Evolutionary conservation across 2,113 vertebrate species (phyloP).

Genomic region (Candoia aspera): DNA sequence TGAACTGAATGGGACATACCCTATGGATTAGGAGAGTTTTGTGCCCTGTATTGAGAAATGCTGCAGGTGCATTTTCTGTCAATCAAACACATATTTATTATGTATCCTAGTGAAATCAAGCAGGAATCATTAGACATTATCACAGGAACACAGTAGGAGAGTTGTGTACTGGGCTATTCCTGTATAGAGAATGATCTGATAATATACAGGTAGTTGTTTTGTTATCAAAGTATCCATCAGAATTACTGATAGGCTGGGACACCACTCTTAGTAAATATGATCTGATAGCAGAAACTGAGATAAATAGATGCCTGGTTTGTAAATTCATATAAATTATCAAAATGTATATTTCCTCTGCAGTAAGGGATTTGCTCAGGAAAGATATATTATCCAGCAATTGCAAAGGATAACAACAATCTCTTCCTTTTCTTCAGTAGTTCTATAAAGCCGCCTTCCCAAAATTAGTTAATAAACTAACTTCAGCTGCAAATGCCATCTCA

Average conservation of each 20-base stretch:
- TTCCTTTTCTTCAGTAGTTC: not conserved
- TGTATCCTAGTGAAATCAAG: not conserved
- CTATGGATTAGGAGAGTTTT: not conserved
- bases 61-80: not conserved
- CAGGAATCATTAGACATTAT: constrained; percentile 1
- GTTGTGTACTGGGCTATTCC: not conserved
- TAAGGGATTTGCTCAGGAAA: constrained; percentile 1
- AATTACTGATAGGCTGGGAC: not conserved
- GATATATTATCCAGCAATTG: constrained; percentile 12
- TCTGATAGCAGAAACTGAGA: constrained; percentile 30
- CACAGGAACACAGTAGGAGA: not conserved
- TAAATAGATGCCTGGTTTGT: constrained; percentile 2
- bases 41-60: not conserved
- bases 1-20: not conserved
- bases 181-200: constrained; percentile 13
- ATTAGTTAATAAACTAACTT: not conserved
- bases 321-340: constrained; percentile 27
- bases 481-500: rapidly evolving
- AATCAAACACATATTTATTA: not conserved
- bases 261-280: not conserved
- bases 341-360: constrained; percentile 13
- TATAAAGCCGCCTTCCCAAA: not conserved
- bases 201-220: not conserved
- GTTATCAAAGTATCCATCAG: not conserved
- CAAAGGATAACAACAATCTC: not conserved